These are phyloP conservation scores for Xanthia togata DNA, from an alignment of 2,888 invertebrate genomes.

Conservation along the genomic window DNA sequence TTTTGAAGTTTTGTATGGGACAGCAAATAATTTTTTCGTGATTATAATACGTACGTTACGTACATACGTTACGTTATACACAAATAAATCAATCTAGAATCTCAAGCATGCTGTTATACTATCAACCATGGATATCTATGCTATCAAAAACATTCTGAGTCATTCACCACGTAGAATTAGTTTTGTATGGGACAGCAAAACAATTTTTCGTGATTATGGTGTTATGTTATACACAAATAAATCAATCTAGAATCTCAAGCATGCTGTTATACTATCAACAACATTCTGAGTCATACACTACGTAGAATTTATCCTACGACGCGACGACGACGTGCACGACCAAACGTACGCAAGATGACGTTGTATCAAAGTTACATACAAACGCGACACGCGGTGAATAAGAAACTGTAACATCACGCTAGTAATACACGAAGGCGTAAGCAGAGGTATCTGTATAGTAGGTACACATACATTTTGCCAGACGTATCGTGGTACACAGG, in stretches of 20 bases:
- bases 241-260: not conserved
- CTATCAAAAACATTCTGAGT: conserved; percentile 8
- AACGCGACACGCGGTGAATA: not conserved
- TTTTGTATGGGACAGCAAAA: too few species aligned
- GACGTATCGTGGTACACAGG: not conserved
- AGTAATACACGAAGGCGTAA: not conserved
- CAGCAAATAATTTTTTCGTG: too few species aligned
- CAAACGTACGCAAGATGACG: conserved; percentile 32
- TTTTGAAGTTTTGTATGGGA: too few species aligned
- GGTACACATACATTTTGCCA: not conserved
- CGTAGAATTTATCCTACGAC: conserved; percentile 26
- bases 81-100: too few species aligned
- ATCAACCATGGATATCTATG: too few species aligned
- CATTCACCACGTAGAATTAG: conserved; percentile 26
- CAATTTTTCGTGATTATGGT: too few species aligned
- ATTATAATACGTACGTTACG: too few species aligned
- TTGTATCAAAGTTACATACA: not conserved
- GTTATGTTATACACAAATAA: too few species aligned
- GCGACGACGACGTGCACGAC: conserved; percentile 39
- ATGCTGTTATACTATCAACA: conserved; percentile 15
- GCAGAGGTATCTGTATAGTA: not conserved
- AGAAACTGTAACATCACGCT: too few species aligned
- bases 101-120: not conserved
- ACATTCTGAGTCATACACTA: conserved; percentile 16
- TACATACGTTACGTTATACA: too few species aligned